Evolutionary conservation across 2,113 vertebrate genomes (phyloP).

Genomic region (Circaetus cinerascens): DNA sequence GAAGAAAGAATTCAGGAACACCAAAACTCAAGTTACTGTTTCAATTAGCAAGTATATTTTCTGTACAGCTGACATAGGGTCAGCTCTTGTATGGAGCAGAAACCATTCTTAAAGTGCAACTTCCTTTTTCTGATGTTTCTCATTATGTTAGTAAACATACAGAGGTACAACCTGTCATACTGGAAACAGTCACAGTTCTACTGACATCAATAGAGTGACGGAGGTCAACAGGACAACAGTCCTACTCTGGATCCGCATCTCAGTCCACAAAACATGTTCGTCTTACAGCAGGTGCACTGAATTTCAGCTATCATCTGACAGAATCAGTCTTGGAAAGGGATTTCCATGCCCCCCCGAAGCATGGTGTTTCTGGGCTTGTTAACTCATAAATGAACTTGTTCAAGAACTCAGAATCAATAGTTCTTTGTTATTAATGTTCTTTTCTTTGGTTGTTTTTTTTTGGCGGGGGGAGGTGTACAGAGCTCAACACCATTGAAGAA

Average conservation of each 20-base stretch:
- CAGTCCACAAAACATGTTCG: not conserved
- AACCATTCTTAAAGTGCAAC: not conserved
- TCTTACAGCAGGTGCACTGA: not conserved
- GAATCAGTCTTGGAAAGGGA: not conserved
- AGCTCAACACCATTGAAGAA: not conserved
- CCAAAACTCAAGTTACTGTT: not conserved
- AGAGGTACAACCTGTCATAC: not conserved
- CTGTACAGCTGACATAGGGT: not conserved
- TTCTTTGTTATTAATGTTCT: not conserved
- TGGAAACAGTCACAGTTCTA: not conserved
- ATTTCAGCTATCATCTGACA: not conserved
- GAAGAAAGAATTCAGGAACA: not conserved
- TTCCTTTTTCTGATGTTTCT: not conserved
- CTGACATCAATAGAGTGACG: accelerated
- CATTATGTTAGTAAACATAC: not conserved
- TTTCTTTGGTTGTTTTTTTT: not conserved
- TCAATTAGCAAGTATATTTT: not conserved
- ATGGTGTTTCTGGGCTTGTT: not conserved
- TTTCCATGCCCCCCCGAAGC: not conserved
- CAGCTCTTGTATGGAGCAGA: not conserved
- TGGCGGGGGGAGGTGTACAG: too few species aligned
- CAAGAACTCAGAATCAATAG: not conserved
- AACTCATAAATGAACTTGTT: not conserved
- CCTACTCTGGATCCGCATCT: not conserved
- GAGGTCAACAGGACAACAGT: not conserved